phyloP scores from a whole-genome alignment of 2,113 vertebrate genomes.

The Abramis brama region DNA sequence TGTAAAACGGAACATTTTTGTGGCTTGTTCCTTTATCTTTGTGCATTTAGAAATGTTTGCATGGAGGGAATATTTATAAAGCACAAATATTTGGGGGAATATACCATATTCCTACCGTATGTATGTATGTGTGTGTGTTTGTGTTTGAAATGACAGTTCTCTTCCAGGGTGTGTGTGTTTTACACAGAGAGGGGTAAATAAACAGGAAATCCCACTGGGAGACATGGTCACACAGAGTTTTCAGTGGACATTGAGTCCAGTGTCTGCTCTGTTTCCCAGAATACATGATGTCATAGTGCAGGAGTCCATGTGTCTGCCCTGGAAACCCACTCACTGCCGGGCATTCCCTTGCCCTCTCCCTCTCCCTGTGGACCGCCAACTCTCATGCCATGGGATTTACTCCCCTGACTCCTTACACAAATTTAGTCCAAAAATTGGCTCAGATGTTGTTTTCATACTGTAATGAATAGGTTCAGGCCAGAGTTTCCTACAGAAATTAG shows the following conservation, averaged over 20 bases:
- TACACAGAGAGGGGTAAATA: conserved; percentile 36
- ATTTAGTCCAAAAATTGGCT: background rate
- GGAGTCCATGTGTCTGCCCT: conserved; percentile 20
- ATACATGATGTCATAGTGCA: conserved; percentile 19
- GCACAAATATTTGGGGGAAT: background rate
- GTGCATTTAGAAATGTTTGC: background rate
- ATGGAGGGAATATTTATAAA: background rate
- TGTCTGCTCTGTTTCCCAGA: conserved; percentile 35
- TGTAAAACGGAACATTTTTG: conserved; percentile 26
- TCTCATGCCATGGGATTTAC: conserved; percentile 8
- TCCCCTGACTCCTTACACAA: background rate
- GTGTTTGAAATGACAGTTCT: background rate
- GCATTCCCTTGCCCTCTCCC: conserved; percentile 22
- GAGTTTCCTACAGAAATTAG: background rate
- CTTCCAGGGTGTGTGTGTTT: conserved; percentile 31
- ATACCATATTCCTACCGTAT: background rate
- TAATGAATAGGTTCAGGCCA: background rate
- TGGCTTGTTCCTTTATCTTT: background rate
- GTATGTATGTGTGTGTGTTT: background rate
- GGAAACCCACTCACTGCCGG: conserved; percentile 26
- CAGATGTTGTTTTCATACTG: background rate
- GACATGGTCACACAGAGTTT: background rate
- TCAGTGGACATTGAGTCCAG: conserved; percentile 9
- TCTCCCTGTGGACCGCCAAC: background rate
- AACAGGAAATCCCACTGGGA: conserved; percentile 44